Base-by-base conservation (phyloP, 2,797 vertebrate genomes). In the Epinephelus malabaricus region DNA sequence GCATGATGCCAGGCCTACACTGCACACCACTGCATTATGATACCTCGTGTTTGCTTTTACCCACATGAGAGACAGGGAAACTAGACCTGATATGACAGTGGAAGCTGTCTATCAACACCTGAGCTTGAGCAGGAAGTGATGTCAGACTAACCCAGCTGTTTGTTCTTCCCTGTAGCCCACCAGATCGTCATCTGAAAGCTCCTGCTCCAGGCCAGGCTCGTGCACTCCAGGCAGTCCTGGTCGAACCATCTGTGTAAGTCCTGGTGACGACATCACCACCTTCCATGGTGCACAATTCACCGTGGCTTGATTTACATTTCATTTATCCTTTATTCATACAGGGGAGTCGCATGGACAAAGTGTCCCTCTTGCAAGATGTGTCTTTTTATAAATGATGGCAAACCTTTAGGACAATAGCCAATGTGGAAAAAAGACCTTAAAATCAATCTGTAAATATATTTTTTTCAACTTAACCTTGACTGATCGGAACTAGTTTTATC, bases 241-340 rank as follows among this genome's bases (percentile, higher is more conserved):
- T 69, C 97, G 98, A 79, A 97, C 96, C 21, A 97, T 99, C 94
- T 99, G 97, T 92, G 98, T 99, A 94, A 97, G 98, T 98, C 90
- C 43, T 21, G 11, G 0, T 3, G 13, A 13, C 53, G 50, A 34
- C 50, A 9, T 72, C 65, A 45, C 53, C 66, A 49, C 76, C 74
- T 50, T 83, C 79, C 65, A 47, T 47, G 67, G 69, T 76, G 77
- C 43, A 61, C 21, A 21, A 25, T 79, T 86, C 49, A 38, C 74
- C 47, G 4, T 40, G 79, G 81, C 46, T 66, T 85, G 69, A 78
- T 68, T 67, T 46, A 50, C 43, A 46, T 87, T 76, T 84, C 12
- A 76, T 76, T 74, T 82, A 69, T 81, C 71, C 79, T 90, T 88
- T 81, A 84, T 91, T 86, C 53, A 70, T 58, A 58, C 91, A 94